Conservation (phyloP, 2,113 vertebrate genomes). For the Syrmaticus mikado region DNA sequence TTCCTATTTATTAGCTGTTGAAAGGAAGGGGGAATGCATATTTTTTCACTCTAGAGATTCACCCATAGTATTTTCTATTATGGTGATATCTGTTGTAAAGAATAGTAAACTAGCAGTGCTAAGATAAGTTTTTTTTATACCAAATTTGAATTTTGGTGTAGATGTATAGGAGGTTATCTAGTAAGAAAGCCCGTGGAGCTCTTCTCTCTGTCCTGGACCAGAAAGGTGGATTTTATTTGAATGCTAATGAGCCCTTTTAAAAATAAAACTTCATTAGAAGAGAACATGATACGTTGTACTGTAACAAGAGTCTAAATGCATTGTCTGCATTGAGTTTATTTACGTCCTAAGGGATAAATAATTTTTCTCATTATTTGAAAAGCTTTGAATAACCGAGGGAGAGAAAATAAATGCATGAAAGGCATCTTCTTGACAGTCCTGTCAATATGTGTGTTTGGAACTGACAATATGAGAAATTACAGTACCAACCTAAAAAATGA, state of each 20-base stretch:
- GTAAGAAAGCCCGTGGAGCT: neutral
- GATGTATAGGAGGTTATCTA: neutral
- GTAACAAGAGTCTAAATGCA: neutral
- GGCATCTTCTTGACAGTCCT: conserved; percentile 36
- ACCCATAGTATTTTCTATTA: neutral
- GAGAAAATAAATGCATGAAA: conserved; percentile 56
- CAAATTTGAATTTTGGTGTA: neutral
- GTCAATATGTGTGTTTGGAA: conserved; percentile 54
- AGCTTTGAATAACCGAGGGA: conserved; percentile 26
- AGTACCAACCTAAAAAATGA: conserved; percentile 40
- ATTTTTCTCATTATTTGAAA: conserved; percentile 40
- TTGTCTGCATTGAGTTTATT: neutral
- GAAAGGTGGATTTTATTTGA: neutral
- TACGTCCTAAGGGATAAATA: conserved; percentile 19
- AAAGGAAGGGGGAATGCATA: neutral
- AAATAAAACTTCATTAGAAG: neutral
- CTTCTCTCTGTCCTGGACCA: neutral
- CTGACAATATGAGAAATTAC: conserved; percentile 58
- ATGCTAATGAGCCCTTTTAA: neutral
- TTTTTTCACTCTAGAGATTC: neutral
- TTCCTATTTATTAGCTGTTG: neutral
- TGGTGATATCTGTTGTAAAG: neutral
- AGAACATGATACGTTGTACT: neutral
- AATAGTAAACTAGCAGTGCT: neutral
- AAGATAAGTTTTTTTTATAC: neutral